phyloP scores from a whole-genome alignment of 2,888 invertebrate genomes.

The Aporophyla nigra region DNA sequence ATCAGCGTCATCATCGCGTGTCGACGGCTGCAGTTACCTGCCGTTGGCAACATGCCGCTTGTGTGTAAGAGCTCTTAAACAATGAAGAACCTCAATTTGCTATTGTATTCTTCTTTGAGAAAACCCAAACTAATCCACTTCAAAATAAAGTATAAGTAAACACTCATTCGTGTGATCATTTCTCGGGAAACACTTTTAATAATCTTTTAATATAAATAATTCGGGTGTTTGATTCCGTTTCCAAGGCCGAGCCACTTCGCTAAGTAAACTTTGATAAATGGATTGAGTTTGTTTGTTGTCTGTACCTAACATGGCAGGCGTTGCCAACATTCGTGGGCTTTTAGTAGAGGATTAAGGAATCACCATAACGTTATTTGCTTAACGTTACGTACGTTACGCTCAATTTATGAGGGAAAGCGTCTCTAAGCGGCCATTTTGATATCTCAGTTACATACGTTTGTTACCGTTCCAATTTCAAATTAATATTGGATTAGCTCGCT shows the following conservation, averaged over 20 bases:
- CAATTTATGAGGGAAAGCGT: conserved; percentile 48
- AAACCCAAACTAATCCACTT: conserved; percentile 6
- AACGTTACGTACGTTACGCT: conserved; percentile 21
- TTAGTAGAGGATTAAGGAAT: conserved; percentile 66
- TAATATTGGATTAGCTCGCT: conserved; percentile 22
- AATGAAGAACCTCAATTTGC: conserved; percentile 23
- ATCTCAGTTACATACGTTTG: conserved; percentile 14
- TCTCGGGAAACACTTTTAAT: conserved; percentile 50
- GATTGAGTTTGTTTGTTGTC: conserved; percentile 76
- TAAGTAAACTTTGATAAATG: conserved; percentile 80
- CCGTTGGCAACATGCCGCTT: too few relatives aligned
- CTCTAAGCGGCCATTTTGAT: conserved; percentile 29
- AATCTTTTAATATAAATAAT: conserved; percentile 55
- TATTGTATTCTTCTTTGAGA: conserved; percentile 32
- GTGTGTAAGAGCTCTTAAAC: too few relatives aligned
- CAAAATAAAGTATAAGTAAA: conserved; percentile 21
- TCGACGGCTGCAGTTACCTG: too few relatives aligned
- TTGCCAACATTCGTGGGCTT: conserved; percentile 69
- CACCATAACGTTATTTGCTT: conserved; percentile 51
- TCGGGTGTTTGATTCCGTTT: conserved; percentile 58
- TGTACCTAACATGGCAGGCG: conserved; percentile 56
- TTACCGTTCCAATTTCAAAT: conserved; percentile 31
- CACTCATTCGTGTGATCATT: conserved; percentile 31
- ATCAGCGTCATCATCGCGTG: too few relatives aligned
- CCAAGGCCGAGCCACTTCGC: conserved; percentile 79